A percentile compares a stretch with the other conserved stretches of the same genome.
These are phyloP conservation scores for Collichthys lucidus DNA, from an alignment of 2,113 vertebrate species.

Conservation along the genomic window DNA sequence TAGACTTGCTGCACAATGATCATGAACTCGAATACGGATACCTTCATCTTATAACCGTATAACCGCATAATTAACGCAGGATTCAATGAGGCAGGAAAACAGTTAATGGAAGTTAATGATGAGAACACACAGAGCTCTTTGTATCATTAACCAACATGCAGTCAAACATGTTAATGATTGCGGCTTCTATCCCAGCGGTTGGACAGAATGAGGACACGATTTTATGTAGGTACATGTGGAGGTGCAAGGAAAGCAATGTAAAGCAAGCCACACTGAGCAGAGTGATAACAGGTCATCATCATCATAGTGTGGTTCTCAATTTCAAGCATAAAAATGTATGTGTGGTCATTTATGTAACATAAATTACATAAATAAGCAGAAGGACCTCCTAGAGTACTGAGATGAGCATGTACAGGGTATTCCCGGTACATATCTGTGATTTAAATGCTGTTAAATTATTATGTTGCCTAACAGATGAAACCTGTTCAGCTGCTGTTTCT, in stretches of 20 bases:
- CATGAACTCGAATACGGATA: constrained; percentile 35
- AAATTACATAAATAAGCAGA: constrained; percentile 5
- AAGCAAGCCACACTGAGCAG: background rate
- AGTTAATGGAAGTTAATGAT: constrained; percentile 81
- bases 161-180: constrained; percentile 74
- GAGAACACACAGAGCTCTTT: constrained; percentile 72
- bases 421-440: background rate
- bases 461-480: constrained; percentile 6
- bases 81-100: constrained; percentile 77
- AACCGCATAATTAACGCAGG: constrained; percentile 64
- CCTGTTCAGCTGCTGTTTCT: background rate
- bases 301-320: background rate
- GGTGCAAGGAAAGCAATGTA: background rate
- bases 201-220: constrained; percentile 42
- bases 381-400: background rate
- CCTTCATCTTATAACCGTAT: constrained; percentile 69
- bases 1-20: constrained; percentile 32
- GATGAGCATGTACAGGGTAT: background rate
- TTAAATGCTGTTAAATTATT: background rate
- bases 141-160: constrained; percentile 81
- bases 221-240: background rate
- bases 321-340: background rate
- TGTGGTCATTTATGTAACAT: background rate
- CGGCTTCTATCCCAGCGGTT: constrained; percentile 43
- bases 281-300: constrained; percentile 11